Base-by-base conservation (phyloP, 2,888 invertebrate genomes). In the Andrena praecox region DNA sequence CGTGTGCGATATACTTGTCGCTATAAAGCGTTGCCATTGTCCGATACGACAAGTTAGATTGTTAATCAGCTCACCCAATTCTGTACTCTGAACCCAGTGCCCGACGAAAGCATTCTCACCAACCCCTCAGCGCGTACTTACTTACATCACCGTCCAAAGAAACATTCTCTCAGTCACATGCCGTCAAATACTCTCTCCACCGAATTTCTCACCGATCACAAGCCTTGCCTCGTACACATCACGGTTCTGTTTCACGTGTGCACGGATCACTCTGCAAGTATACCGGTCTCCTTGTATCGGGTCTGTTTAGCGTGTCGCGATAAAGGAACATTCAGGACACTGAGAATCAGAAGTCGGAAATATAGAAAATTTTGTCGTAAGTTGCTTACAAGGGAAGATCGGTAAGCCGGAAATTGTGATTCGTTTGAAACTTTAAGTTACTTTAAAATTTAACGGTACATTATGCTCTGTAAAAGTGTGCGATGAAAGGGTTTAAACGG, bases 71-170 rank as follows among this genome's bases (percentile, higher is more conserved):
- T 73, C 64, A 64, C 54, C 54, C 63, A 63, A 7, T 56, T 56
- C 24, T 31, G 66, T 82, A 67, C 66, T 77, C 59, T 76, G 59
- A 82, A 75, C 54, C 73, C 70, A 29, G 62, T 31, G 76, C 69
- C 70, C 52, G 64, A 70, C 63, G 52, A 73, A 81, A 69, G 64
- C 82, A 76, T 77, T 76, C 62, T 68, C 27, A 20, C 20, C 56
- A 73, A 76, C 79, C 72, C 80, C 74, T 63, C 77, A 78, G 24
- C 75, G 68, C 68, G 79, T 80, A 83, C 84, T 84, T 80, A 80
- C 84, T 84, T 80, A 84, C 84, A 84, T 81, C 79, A 83, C 85
- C 71, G 78, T 84, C 77, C 72, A 76, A 80, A 76, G 48, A 42
- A 42, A 72, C 77, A 75, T 68, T 68, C 27, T 69, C 6, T 76